These are phyloP conservation scores for Cervus canadensis DNA, from an alignment of 2,113 vertebrate genomes.

Conservation along the genomic window DNA sequence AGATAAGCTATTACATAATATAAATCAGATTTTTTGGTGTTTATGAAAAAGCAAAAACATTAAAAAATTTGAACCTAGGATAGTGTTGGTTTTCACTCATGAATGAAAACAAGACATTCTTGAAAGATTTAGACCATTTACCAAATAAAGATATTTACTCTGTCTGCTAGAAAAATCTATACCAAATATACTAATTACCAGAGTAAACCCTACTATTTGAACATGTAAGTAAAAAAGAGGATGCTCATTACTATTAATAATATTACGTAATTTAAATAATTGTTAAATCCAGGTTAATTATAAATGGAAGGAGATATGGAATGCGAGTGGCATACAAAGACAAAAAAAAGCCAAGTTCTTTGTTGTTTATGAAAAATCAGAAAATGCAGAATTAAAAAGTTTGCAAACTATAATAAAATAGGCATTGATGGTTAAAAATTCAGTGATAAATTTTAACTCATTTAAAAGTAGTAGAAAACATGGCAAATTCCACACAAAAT, in stretches of 20 bases:
- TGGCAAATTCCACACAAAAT: neutral
- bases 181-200: neutral
- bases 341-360: neutral
- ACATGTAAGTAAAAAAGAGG: neutral
- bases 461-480: neutral
- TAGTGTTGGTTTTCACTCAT: neutral
- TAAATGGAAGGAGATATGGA: neutral
- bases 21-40: neutral
- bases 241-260: neutral
- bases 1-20: neutral
- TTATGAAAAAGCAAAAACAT: neutral
- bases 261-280: neutral
- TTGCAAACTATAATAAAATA: neutral
- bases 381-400: neutral
- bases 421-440: neutral
- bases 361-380: neutral
- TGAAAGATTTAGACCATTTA: neutral
- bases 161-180: neutral
- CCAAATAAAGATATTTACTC: neutral
- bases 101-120: neutral
- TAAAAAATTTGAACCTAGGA: neutral
- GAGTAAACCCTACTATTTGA: slow-evolving; percentile 16
- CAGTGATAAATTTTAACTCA: neutral
- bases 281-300: neutral
- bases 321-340: neutral